phyloP scores from a whole-genome alignment of 2,113 vertebrate genomes.

The Abramis brama region DNA sequence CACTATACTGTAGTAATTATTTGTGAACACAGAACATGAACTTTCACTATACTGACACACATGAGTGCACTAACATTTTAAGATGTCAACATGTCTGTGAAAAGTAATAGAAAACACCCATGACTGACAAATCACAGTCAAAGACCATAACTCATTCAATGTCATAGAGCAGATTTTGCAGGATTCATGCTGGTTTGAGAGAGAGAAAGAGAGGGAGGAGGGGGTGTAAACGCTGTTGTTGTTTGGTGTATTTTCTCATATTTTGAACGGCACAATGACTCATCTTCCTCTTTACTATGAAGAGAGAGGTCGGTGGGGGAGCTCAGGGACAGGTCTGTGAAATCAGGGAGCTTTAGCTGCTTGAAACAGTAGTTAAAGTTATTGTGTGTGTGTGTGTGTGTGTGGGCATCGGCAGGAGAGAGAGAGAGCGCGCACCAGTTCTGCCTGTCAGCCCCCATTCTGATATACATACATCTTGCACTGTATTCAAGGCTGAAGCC shows the following conservation, averaged over 20 bases:
- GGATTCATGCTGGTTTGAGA: slow-evolving; percentile 8
- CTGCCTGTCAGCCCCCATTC: slow-evolving; percentile 54
- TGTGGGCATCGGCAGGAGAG: not conserved
- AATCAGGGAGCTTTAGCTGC: slow-evolving; percentile 14
- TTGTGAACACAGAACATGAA: not conserved
- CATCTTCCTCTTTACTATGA: slow-evolving; percentile 66
- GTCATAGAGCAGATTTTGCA: slow-evolving; percentile 4
- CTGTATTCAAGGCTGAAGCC: slow-evolving; percentile 40
- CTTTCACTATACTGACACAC: not conserved
- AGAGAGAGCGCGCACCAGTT: slow-evolving; percentile 19
- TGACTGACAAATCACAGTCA: not conserved
- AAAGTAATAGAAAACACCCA: not conserved
- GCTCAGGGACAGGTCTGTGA: not conserved
- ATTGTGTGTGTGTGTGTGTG: not conserved
- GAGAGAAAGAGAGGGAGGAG: slow-evolving; percentile 34
- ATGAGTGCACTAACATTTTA: slow-evolving; percentile 5
- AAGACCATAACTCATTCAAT: not conserved
- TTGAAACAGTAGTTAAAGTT: slow-evolving; percentile 37
- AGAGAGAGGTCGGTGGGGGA: slow-evolving; percentile 49
- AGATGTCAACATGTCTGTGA: not conserved
- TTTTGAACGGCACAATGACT: slow-evolving; percentile 70
- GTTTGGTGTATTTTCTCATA: slow-evolving; percentile 40
- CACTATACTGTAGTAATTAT: not conserved
- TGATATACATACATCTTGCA: slow-evolving; percentile 51
- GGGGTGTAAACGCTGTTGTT: slow-evolving; percentile 51